Percentiles rank a stretch among this genome's conserved stretches.
Conservation (phyloP, 2,797 vertebrate species). For the Lepilemur septentrionalis region DNA sequence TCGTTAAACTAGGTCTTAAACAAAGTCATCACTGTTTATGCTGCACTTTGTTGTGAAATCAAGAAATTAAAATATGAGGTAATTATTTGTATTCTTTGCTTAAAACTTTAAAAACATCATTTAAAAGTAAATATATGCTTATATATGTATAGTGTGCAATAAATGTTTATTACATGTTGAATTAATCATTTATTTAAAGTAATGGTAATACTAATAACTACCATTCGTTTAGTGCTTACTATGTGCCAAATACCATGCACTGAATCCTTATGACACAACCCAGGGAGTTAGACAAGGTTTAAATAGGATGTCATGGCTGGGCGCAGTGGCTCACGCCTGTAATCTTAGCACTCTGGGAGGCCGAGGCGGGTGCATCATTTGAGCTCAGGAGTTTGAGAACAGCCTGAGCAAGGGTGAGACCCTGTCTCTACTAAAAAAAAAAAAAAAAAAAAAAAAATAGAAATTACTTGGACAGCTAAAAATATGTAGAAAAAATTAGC, state of each 20-base stretch:
- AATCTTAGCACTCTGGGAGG: too few relatives aligned
- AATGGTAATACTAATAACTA: neutral
- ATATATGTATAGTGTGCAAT: neutral
- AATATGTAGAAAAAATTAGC: too few relatives aligned
- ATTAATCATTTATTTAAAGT: slow-evolving; percentile 7
- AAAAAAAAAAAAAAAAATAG: too few relatives aligned
- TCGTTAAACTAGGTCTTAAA: slow-evolving; percentile 92
- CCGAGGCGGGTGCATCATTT: too few relatives aligned
- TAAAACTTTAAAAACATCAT: slow-evolving; percentile 23
- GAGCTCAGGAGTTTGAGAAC: too few relatives aligned
- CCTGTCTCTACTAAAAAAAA: too few relatives aligned
- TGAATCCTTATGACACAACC: neutral
- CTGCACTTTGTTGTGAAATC: slow-evolving; percentile 98
- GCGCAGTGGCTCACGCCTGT: too few relatives aligned
- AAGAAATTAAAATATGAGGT: slow-evolving; percentile 99
- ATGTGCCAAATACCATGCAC: neutral
- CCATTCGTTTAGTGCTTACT: neutral
- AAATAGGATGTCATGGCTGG: neutral
- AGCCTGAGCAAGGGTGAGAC: too few relatives aligned
- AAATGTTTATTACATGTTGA: neutral
- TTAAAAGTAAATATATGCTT: slow-evolving; percentile 47
- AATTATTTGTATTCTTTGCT: slow-evolving; percentile 69
- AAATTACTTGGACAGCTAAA: too few relatives aligned
- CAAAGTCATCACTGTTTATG: slow-evolving; percentile 99
- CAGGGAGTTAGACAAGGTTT: neutral